Evolutionary conservation across 2,888 invertebrate genomes (phyloP).

Genomic region (Polietes domitor): DNA sequence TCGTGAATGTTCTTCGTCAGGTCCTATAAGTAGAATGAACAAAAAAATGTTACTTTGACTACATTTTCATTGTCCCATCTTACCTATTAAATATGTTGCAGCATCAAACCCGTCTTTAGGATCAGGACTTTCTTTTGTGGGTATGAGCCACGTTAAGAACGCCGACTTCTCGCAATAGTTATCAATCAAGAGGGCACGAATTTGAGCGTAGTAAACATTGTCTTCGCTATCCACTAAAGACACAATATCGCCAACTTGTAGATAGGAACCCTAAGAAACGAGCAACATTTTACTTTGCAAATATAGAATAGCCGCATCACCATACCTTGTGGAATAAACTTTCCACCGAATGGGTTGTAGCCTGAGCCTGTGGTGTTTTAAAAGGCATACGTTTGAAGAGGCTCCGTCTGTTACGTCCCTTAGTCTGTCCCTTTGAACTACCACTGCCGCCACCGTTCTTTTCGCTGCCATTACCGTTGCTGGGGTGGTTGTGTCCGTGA

Average conservation of each 20-base stretch:
- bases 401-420: conserved; percentile 89
- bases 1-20: conserved; percentile 94
- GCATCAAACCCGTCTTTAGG: conserved; percentile 92
- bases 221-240: conserved; percentile 90
- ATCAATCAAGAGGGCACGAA: conserved; percentile 93
- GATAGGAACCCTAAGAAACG: conserved; percentile 83
- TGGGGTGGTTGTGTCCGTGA: background rate
- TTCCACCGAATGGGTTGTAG: conserved; percentile 90
- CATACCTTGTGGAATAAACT: conserved; percentile 87
- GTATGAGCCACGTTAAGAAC: conserved; percentile 94
- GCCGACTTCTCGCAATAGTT: conserved; percentile 97
- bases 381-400: conserved; percentile 90
- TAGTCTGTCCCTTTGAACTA: conserved; percentile 71
- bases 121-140: conserved; percentile 90
- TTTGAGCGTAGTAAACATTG: conserved; percentile 93
- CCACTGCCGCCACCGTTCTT: conserved; percentile 21
- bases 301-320: too few species aligned
- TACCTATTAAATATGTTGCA: conserved; percentile 93
- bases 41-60: background rate
- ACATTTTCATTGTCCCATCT: background rate
- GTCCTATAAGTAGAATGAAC: conserved; percentile 82
- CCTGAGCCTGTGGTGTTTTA: conserved; percentile 90
- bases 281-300: too few species aligned
- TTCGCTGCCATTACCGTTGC: conserved; percentile 53
- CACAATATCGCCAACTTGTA: conserved; percentile 95